Conservation (phyloP, 23 tunicate genomes). For the Corella eumyota region DNA sequence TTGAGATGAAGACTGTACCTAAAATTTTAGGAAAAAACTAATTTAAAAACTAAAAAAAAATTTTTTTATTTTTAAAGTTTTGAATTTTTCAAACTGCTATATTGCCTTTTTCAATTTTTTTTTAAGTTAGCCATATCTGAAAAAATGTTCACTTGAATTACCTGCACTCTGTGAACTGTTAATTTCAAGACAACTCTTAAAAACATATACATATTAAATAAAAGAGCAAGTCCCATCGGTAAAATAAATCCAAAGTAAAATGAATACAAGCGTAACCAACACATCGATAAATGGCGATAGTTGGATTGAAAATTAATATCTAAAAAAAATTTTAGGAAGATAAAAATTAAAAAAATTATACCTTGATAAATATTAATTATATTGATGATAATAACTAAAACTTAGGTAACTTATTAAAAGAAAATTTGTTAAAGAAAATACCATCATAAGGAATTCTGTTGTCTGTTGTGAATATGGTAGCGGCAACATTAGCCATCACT, state of each 20-base stretch:
- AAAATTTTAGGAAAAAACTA: background rate
- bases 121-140: too few relatives aligned
- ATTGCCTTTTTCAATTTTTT: too few relatives aligned
- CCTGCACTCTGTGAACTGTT: conserved; percentile 23
- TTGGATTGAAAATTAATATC: conserved; percentile 3
- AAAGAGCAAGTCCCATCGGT: conserved; percentile 31
- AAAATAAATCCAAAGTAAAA: conserved; percentile 65
- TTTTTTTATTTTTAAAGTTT: background rate
- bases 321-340: too few relatives aligned
- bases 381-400: too few relatives aligned
- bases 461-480: too few relatives aligned
- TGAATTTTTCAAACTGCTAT: too few relatives aligned
- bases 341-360: too few relatives aligned
- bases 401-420: too few relatives aligned
- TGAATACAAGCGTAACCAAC: conserved; percentile 56
- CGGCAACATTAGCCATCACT: too few relatives aligned
- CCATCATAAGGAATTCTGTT: too few relatives aligned
- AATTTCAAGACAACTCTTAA: conserved; percentile 16
- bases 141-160: conserved; percentile 2
- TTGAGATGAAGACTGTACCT: conserved; percentile 2
- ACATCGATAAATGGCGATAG: conserved; percentile 8
- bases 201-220: conserved; percentile 19
- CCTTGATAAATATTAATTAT: too few relatives aligned
- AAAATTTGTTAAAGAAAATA: too few relatives aligned
- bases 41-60: background rate